Evolutionary conservation across 2,113 vertebrate species (phyloP).

Genomic region (Calidris pugnax): DNA sequence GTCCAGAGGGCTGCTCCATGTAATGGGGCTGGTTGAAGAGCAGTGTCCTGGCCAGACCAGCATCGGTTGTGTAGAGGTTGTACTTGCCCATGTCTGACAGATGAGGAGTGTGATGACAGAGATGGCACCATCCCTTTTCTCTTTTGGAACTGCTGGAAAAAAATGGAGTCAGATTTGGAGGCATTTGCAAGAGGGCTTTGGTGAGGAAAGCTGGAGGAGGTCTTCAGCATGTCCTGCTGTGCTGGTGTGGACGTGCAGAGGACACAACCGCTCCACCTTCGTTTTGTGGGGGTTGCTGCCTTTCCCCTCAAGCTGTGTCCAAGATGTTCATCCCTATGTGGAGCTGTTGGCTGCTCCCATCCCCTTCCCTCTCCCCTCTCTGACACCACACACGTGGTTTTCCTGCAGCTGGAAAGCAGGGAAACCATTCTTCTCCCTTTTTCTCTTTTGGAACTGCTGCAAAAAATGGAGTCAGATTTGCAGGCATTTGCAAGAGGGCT

Average conservation of each 20-base stretch:
- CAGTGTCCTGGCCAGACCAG: neutral
- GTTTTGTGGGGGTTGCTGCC: neutral
- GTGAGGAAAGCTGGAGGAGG: neutral
- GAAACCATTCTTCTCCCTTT: neutral
- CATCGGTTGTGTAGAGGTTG: neutral
- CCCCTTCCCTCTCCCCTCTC: neutral
- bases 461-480: neutral
- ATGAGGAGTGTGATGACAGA: neutral
- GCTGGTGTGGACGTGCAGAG: neutral
- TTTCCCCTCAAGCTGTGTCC: neutral
- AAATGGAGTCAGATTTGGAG: neutral
- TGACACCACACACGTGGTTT: neutral
- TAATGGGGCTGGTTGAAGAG: neutral
- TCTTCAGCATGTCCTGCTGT: neutral
- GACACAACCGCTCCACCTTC: neutral
- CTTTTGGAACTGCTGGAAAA: neutral
- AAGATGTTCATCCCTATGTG: neutral
- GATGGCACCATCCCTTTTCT: neutral
- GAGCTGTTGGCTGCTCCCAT: neutral
- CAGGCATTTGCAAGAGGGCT: neutral
- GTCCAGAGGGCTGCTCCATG: neutral
- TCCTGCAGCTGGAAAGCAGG: neutral
- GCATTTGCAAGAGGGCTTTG: neutral
- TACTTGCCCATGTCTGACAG: neutral
- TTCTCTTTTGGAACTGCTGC: neutral